Evolutionary conservation across 2,113 vertebrate genomes (phyloP).

Genomic region (Sinocyclocheilus grahami): DNA sequence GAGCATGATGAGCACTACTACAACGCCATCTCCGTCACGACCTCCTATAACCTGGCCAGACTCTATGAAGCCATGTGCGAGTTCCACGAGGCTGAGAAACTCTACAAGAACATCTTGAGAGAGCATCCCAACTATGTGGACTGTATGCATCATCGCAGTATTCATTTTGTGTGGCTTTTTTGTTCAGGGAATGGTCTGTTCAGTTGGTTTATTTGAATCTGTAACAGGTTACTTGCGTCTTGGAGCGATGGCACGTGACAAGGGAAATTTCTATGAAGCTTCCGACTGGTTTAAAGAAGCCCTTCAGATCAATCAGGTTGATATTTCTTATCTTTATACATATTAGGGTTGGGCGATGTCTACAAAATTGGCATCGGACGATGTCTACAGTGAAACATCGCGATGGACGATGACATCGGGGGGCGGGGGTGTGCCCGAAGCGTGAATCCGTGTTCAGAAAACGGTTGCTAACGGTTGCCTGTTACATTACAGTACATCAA

Average conservation of each 20-base stretch:
- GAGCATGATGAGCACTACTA: conserved; percentile 99
- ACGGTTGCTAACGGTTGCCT: too few species aligned
- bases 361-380: too few species aligned
- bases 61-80: conserved; percentile 98
- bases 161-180: neutral
- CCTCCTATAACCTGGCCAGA: conserved; percentile 95
- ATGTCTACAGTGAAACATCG: too few species aligned
- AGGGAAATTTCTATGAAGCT: conserved; percentile 98
- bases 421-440: too few species aligned
- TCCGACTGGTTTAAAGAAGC: conserved; percentile 99
- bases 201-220: conserved; percentile 12
- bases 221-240: conserved; percentile 91
- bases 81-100: conserved; percentile 96
- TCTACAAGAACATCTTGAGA: conserved; percentile 97
- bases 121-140: conserved; percentile 99
- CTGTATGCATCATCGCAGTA: conserved; percentile 80
- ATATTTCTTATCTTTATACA: neutral
- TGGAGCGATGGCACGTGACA: conserved; percentile 98
- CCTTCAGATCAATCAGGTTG: conserved; percentile 98
- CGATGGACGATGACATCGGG: too few species aligned
- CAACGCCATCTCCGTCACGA: conserved; percentile 98
- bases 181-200: neutral
- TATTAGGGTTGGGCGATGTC: too few species aligned
- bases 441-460: too few species aligned
- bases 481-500: too few species aligned